Conservation (phyloP, 2,888 invertebrate genomes). For the Rhagophthalmus giganteus region DNA sequence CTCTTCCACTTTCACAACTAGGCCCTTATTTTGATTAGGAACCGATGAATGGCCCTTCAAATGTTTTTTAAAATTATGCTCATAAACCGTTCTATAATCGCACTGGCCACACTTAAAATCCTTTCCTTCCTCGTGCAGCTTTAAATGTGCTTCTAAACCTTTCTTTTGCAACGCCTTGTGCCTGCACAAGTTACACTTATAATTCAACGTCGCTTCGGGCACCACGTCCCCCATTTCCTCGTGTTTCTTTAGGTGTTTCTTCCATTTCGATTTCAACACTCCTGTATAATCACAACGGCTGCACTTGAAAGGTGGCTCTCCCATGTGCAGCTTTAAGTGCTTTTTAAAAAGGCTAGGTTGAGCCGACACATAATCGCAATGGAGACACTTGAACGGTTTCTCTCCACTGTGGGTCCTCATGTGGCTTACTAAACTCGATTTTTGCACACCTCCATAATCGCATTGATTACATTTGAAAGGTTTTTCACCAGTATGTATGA, state of each 20-base stretch:
- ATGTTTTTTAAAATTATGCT: constrained; percentile 1
- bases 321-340: constrained; percentile 62
- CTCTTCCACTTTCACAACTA: no score
- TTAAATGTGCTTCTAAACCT: not conserved
- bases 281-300: constrained; percentile 1
- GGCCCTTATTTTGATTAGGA: not conserved
- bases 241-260: constrained; percentile 9
- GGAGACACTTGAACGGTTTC: constrained; percentile 61
- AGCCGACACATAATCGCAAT: constrained; percentile 63
- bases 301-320: constrained; percentile 10
- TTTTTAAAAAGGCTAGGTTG: constrained; percentile 63
- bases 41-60: not conserved
- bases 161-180: not conserved
- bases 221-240: not conserved
- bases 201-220: not conserved
- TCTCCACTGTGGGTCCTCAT: constrained; percentile 66
- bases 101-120: constrained; percentile 3
- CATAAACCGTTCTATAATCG: not conserved
- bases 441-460: constrained; percentile 61
- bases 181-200: constrained; percentile 2
- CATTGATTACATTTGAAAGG: constrained; percentile 48
- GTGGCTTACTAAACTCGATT: constrained; percentile 63
- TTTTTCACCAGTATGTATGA: constrained; percentile 52
- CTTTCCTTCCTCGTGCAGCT: constrained; percentile 3
- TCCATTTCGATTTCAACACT: constrained; percentile 9